A percentile compares a stretch with the other conserved stretches of the same genome.
phyloP scores from a whole-genome alignment of 2,888 invertebrate species.

The Eurytoma adleriae region DNA sequence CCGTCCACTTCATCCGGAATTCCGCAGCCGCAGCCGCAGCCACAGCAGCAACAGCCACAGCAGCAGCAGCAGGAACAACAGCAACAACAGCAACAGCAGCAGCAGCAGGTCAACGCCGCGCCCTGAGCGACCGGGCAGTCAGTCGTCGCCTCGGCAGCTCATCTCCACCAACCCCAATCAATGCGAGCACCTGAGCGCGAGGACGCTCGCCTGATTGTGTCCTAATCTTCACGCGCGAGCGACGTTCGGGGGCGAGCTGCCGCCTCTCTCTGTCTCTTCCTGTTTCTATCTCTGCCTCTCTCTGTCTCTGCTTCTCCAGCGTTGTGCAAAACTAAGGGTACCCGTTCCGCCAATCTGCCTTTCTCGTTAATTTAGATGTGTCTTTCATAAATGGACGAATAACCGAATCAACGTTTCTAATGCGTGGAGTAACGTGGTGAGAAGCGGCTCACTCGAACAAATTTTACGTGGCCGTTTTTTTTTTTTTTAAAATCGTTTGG shows the following conservation, averaged over 20 bases:
- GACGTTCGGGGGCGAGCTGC: constrained; percentile 27
- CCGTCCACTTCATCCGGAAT: not conserved
- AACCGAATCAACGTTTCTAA: too few species aligned
- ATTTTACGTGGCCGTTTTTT: too few species aligned
- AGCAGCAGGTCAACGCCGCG: constrained; percentile 4
- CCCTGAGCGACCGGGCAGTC: constrained; percentile 25
- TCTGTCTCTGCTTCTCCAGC: not conserved
- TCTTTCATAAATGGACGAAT: too few species aligned
- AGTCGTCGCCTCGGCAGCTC: not conserved
- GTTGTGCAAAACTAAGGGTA: too few species aligned
- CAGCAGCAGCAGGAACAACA: constrained; percentile 59
- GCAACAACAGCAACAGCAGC: constrained; percentile 12
- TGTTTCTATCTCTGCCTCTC: not conserved
- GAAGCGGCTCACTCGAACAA: too few species aligned
- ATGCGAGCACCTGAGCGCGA: constrained; percentile 30
- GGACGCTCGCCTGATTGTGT: not conserved
- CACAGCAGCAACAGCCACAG: constrained; percentile 43
- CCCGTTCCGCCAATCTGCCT: too few species aligned
- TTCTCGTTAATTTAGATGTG: too few species aligned
- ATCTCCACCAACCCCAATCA: constrained; percentile 44
- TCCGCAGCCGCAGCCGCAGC: constrained; percentile 19
- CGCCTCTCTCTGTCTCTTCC: constrained; percentile 12
- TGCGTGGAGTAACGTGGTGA: too few species aligned
- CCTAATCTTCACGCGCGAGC: constrained; percentile 59
- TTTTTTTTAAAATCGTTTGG: too few species aligned